phyloP scores from a whole-genome alignment of 2,888 invertebrate species.

The Biston stratarius region DNA sequence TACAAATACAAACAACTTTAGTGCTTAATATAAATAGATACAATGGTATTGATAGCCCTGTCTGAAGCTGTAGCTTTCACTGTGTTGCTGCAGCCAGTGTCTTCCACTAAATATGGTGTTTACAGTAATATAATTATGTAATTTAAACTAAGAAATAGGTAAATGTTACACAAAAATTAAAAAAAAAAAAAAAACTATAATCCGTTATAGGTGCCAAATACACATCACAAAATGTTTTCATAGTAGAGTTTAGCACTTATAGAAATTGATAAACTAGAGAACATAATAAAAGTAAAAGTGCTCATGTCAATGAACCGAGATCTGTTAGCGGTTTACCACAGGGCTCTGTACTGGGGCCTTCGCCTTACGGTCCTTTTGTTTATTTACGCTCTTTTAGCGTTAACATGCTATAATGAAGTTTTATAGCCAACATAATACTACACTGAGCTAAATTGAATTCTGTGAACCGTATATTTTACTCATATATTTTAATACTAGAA shows the following conservation, averaged over 20 bases:
- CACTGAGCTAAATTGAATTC: constrained; percentile 31
- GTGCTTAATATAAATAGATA: too few species aligned
- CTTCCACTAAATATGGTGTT: too few species aligned
- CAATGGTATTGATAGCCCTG: too few species aligned
- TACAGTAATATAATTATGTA: too few species aligned
- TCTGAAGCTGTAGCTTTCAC: too few species aligned
- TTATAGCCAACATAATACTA: constrained; percentile 40
- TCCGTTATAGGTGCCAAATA: background rate
- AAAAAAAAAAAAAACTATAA: too few species aligned
- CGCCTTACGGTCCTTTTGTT: constrained; percentile 51
- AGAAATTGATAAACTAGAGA: constrained; percentile 39
- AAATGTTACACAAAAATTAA: too few species aligned
- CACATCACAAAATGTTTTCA: background rate
- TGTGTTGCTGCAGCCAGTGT: too few species aligned
- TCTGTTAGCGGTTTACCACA: constrained; percentile 70
- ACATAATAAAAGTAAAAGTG: constrained; percentile 61
- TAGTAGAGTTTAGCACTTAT: constrained; percentile 30
- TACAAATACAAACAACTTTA: too few species aligned
- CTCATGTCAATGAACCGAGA: constrained; percentile 63
- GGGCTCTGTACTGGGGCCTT: constrained; percentile 55
- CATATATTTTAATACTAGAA: constrained; percentile 20
- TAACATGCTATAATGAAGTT: constrained; percentile 51
- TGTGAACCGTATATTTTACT: background rate
- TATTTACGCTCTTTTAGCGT: constrained; percentile 52
- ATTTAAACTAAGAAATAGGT: too few species aligned